Evolutionary conservation across 2,113 vertebrate genomes (phyloP), one percentile per base, ranked within the genome.

Genomic region (Sminthopsis crassicaudata): DNA sequence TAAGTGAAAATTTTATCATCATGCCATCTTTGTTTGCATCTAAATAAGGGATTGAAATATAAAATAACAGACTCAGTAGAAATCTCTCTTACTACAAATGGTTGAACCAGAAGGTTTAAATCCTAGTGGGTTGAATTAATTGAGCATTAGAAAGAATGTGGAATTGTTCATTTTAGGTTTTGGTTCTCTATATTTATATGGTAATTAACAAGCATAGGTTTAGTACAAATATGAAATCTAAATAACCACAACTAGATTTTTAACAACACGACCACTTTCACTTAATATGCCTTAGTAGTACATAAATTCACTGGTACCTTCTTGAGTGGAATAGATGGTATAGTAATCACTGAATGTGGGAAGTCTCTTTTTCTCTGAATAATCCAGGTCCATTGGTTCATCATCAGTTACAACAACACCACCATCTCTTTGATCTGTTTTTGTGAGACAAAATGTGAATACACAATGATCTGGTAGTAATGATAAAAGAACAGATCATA

Each of bases 271-370:
- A 84, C 22, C 16, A 42, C n/a, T 84, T 84, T 84, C n/a, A 42
- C 67, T 42, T 84, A 8, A 84, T 27, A 1, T 23, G 23, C 23
- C n/a, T 94, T 27, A 48, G 0, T 7, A 48, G 48, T 60, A 42
- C 14, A 48, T 5, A 16, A 25, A 26, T n/a, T 89, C 36, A 11
- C 25, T 3, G 8, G 26, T 50, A 97, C 95, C 95, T 24, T 95
- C 48, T 84, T 97, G 97, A 94, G 95, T 96, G 4, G 97, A 92
- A 46, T 97, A 97, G 42, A 97, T 91, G 90, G 97, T 93, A 57
- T 90, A 96, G 46, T 96, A 97, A 42, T 97, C 96, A 27, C 97
- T 97, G 94, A 91, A 94, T 0, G 96, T 97, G 46, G 97, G 97
- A 90, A 97, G 93, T 60, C 96, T 60, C 67, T 2, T 91, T 55